Percentiles rank a stretch among this genome's conserved stretches.
phyloP scores from a whole-genome alignment of 2,888 invertebrate genomes.

The Orthosia cruda region DNA sequence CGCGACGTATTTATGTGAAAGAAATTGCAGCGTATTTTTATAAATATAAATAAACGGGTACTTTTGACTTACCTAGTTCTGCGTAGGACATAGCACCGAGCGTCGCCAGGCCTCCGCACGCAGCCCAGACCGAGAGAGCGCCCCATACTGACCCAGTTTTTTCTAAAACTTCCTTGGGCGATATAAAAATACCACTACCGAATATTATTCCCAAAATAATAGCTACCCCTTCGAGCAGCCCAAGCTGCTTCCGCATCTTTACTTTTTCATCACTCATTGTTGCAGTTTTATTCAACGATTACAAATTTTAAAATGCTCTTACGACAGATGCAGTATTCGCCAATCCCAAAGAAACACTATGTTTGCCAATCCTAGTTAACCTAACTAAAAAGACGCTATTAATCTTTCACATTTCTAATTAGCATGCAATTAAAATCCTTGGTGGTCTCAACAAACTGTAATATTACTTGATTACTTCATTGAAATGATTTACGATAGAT shows the following conservation, averaged over 20 bases:
- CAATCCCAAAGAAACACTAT: no score
- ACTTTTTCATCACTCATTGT: slow-evolving; percentile 92
- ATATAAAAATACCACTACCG: slow-evolving; percentile 99
- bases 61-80: slow-evolving; percentile 94
- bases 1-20: background rate
- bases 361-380: slow-evolving; percentile 40
- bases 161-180: slow-evolving; percentile 98
- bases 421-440: slow-evolving; percentile 11
- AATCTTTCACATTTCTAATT: slow-evolving; percentile 73
- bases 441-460: background rate
- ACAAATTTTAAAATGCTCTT: background rate
- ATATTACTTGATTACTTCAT: background rate
- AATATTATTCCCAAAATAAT: slow-evolving; percentile 98
- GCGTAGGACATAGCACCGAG: slow-evolving; percentile 99
- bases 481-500: background rate
- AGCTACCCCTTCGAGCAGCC: slow-evolving; percentile 97
- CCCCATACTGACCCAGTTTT: slow-evolving; percentile 98
- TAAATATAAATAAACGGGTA: slow-evolving; percentile 16
- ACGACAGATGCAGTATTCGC: slow-evolving; percentile 7
- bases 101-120: slow-evolving; percentile 97
- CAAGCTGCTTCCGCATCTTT: slow-evolving; percentile 97
- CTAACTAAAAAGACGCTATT: slow-evolving; percentile 60
- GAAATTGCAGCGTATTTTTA: background rate
- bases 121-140: slow-evolving; percentile 96
- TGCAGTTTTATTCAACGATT: slow-evolving; percentile 8